Percentiles rank a stretch among this genome's conserved stretches.
phyloP scores from a whole-genome alignment of 2,113 vertebrate genomes.

The Oncorhynchus masou region DNA sequence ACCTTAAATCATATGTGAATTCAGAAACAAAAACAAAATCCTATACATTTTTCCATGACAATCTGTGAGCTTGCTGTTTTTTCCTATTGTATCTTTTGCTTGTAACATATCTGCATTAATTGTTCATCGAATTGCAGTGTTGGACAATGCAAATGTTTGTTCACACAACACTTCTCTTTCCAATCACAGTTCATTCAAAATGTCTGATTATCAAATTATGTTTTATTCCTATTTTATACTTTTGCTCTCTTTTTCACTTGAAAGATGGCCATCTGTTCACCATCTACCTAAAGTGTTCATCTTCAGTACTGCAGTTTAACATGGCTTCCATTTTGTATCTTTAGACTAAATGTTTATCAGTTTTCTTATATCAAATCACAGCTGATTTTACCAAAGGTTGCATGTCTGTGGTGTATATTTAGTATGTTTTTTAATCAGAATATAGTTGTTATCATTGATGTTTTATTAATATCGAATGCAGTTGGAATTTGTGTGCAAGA shows the following conservation, averaged over 20 bases:
- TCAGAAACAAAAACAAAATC: slow-evolving; percentile 24
- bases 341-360: slow-evolving; percentile 83
- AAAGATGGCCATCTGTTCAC: slow-evolving; percentile 67
- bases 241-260: slow-evolving; percentile 51
- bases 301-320: slow-evolving; percentile 77
- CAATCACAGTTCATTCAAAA: slow-evolving; percentile 41
- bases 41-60: slow-evolving; percentile 18
- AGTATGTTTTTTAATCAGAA: slow-evolving; percentile 85
- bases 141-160: slow-evolving; percentile 45
- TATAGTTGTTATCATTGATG: slow-evolving; percentile 78
- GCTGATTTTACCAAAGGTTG: slow-evolving; percentile 87
- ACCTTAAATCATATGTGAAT: slow-evolving; percentile 55
- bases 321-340: slow-evolving; percentile 78
- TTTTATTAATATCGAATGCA: slow-evolving; percentile 88
- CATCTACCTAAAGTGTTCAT: slow-evolving; percentile 70
- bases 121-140: slow-evolving; percentile 45
- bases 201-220: slow-evolving; percentile 21
- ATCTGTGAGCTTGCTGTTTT: slow-evolving; percentile 48
- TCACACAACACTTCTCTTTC: slow-evolving; percentile 27
- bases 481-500: slow-evolving; percentile 89
- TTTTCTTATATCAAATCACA: slow-evolving; percentile 85
- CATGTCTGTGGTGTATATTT: slow-evolving; percentile 99
- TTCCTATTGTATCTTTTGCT: slow-evolving; percentile 45
- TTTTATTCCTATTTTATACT: neutral
- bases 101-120: slow-evolving; percentile 69